Base-by-base conservation (phyloP, 2,888 invertebrate species). In the Agrotis ipsilon region DNA sequence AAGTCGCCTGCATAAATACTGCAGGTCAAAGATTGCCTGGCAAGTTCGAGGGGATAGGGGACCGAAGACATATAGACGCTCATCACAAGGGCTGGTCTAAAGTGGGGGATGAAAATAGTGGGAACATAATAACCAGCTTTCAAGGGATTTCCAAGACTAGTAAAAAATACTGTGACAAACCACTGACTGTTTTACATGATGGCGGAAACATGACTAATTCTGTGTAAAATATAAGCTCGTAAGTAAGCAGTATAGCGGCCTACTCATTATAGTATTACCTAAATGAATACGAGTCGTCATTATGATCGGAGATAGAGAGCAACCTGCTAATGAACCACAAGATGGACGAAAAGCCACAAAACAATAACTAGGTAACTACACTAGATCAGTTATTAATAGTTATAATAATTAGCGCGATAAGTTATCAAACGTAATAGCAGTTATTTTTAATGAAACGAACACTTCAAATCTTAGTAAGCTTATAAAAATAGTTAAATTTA, bases 231-330 rank as follows among this genome's bases (percentile, higher is more conserved):
- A 45, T 54, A 62, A 60, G 68, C 51, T 80, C 76, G 78, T 83
- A 87, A 87, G 82, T 86, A 80, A 92, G 92, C 91, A 93, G 92
- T 92, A 92, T 89, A 85, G 90, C 89, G 94, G 94, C 94, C 94
- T 94, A 94, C 86, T 75, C 77, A 81, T 74, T 64, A 82, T 82
- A 79, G 78, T 84, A 80, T 72, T 65, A 39, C 39, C 39, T 39
- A 68, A 81, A 77, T 63, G 63, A 80, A 76, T 76, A 74, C 69
- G 71, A 69, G 68, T 82, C 68, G 69, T 80, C 78, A 73, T 81
- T 81, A 75, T 13, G 68, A 75, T 69, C 32, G 71, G 51, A 73
- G 52, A 73, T 59, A 59, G 49, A 65, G 32, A 48, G 58, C 60
- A 71, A 69, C 65, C 68, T 70, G 67, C 39, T 74, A 74, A 72